These are phyloP conservation scores for Diaperis boleti DNA, from an alignment of 2,888 invertebrate species.

Conservation along the genomic window DNA sequence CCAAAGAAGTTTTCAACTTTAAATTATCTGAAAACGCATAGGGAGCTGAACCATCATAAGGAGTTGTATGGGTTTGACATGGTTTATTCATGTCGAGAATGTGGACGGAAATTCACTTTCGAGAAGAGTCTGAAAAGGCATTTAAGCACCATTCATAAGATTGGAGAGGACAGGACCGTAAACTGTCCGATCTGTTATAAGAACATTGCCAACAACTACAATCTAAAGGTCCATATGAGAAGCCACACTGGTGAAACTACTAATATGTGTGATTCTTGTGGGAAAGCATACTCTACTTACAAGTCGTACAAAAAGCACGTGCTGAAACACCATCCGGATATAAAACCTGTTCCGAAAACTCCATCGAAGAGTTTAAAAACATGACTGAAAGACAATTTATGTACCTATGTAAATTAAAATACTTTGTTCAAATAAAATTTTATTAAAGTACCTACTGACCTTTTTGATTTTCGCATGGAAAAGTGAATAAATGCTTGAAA, in stretches of 20 bases:
- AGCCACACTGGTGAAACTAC: conserved; percentile 58
- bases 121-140: conserved; percentile 59
- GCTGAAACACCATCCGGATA: conserved; percentile 34
- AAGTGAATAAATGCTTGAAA: too few species aligned
- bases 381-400: too few species aligned
- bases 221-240: conserved; percentile 59
- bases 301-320: conserved; percentile 55
- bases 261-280: conserved; percentile 57
- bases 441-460: too few species aligned
- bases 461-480: too few species aligned
- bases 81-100: conserved; percentile 55
- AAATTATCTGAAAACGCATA: conserved; percentile 55
- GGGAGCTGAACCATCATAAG: conserved; percentile 58
- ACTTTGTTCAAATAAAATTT: too few species aligned
- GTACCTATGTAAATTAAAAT: too few species aligned
- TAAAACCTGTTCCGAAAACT: conserved; percentile 13
- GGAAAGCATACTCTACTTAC: conserved; percentile 54
- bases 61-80: conserved; percentile 56
- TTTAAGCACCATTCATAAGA: conserved; percentile 57
- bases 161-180: conserved; percentile 53
- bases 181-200: conserved; percentile 56
- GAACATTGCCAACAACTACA: conserved; percentile 58
- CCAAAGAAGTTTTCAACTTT: conserved; percentile 57
- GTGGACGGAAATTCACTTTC: conserved; percentile 57
- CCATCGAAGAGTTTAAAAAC: conserved; percentile 9